Evolutionary conservation across 2,888 invertebrate genomes (phyloP), one percentile per base, ranked within the genome.

Genomic region (Acleris laterana): DNA sequence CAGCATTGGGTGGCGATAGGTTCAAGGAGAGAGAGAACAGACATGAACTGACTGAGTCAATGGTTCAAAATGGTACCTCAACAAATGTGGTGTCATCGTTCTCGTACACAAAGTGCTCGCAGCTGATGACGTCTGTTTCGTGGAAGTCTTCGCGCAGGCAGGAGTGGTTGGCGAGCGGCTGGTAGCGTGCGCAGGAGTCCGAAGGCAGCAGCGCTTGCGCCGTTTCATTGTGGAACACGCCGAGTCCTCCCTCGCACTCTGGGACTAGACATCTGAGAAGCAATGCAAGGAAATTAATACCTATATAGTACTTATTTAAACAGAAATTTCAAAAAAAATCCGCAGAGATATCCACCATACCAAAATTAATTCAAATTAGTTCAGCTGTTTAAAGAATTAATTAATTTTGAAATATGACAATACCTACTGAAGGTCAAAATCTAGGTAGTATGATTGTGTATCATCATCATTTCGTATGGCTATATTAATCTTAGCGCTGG

Each of bases 181-280:
- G 77, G 32, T 84, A 84, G 38, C 72, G 75, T 71, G 82, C 84
- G 59, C 79, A 75, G 19, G 74, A 56, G 49, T 71, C 72, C 3
- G 25, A 52, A 3, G 85, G 82, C 63, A 86, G 81, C 70, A 88
- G 78, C 56, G 72, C 75, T 53, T 46, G 62, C 52, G 76, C 81
- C 0, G 79, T 68, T n/a, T 62, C 62, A 75, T 83, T 80, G 46
- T 19, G 69, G 73, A 75, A 87, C 51, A 32, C 71, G 50, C 63
- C 71, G 16, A 25, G 22, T 1, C 49, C 32, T 6, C 86, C 83
- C 71, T 94, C 94, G 81, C 95, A 95, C 74, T 94, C 94, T 6
- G 93, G 90, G 48, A 95, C 90, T 46, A 88, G 74, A 75, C 95
- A 95, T 59, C 95, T 94, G 38, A 13, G 38, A 2, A 32, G 20